Conservation (phyloP, 2,888 invertebrate species). For the Carpatolechia fugitivella region DNA sequence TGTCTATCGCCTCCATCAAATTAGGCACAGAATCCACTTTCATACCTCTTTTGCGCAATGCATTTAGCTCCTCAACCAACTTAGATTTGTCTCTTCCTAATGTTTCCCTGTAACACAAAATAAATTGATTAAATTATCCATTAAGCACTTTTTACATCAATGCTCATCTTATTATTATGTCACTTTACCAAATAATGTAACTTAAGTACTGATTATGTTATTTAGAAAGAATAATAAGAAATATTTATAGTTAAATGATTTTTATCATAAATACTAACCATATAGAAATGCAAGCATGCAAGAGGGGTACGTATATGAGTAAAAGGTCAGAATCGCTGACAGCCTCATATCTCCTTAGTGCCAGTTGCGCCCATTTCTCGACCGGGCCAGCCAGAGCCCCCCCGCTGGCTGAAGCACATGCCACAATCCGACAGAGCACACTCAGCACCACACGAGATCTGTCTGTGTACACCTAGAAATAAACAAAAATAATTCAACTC, state of each 20-base stretch:
- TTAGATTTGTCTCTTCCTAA: conserved; percentile 81
- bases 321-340: conserved; percentile 85
- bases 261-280: too few species aligned
- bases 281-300: conserved; percentile 83
- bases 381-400: conserved; percentile 79
- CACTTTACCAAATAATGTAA: too few species aligned
- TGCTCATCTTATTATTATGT: too few species aligned
- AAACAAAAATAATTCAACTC: too few species aligned
- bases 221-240: too few species aligned
- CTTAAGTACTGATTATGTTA: too few species aligned
- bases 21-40: conserved; percentile 80
- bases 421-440: conserved; percentile 84
- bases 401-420: conserved; percentile 71
- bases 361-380: conserved; percentile 84
- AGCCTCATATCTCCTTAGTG: conserved; percentile 84
- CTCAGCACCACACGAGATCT: conserved; percentile 83
- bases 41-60: conserved; percentile 83
- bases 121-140: not conserved
- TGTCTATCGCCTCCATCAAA: conserved; percentile 82
- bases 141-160: too few species aligned
- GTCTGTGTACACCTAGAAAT: conserved; percentile 80
- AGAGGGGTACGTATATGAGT: conserved; percentile 83
- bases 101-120: conserved; percentile 72
- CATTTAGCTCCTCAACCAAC: conserved; percentile 80
- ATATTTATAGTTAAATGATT: too few species aligned